Percentiles rank a stretch among this genome's conserved stretches.
Evolutionary conservation across 1,140 invertebrate genomes (phyloP).

Genomic region (Zaprionus capensis): DNA sequence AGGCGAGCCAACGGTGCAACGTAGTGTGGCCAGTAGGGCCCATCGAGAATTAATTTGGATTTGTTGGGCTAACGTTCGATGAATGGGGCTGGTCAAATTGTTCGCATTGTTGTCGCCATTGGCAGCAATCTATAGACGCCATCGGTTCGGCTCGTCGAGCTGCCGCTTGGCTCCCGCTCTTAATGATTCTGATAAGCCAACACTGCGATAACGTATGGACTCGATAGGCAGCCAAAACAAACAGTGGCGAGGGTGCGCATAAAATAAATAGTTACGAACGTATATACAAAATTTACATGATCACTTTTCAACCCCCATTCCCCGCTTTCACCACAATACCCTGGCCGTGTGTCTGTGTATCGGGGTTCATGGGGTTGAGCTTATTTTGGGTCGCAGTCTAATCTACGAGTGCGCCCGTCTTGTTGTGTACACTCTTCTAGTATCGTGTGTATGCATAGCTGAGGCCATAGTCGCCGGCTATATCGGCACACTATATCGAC

Average conservation of each 20-base stretch:
- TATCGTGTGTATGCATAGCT: conserved; percentile 47
- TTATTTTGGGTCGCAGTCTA: conserved; percentile 26
- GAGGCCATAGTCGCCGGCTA: conserved; percentile 49
- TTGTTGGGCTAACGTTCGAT: conserved; percentile 58
- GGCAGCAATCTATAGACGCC: conserved; percentile 79
- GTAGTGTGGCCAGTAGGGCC: conserved; percentile 33
- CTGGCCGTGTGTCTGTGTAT: not conserved
- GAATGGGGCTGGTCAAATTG: conserved; percentile 72
- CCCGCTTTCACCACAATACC: not conserved
- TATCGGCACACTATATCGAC: conserved; percentile 74
- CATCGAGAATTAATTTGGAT: conserved; percentile 78
- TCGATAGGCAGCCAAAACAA: conserved; percentile 33
- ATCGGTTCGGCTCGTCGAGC: conserved; percentile 56
- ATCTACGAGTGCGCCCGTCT: conserved; percentile 36
- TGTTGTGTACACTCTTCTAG: conserved; percentile 15
- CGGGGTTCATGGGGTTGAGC: not conserved
- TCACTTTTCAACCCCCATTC: not conserved
- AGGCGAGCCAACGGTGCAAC: conserved; percentile 17
- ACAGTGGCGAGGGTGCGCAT: conserved; percentile 21
- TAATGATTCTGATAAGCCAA: conserved; percentile 64
- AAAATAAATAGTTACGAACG: not conserved
- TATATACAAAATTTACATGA: conserved; percentile 49
- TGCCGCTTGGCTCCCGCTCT: conserved; percentile 70
- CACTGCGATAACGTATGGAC: conserved; percentile 45
- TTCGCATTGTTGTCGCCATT: conserved; percentile 69